Percentiles rank a stretch among this genome's conserved stretches.
phyloP scores from a whole-genome alignment of 1,140 invertebrate species.

The Hylyphantes graminicola region DNA sequence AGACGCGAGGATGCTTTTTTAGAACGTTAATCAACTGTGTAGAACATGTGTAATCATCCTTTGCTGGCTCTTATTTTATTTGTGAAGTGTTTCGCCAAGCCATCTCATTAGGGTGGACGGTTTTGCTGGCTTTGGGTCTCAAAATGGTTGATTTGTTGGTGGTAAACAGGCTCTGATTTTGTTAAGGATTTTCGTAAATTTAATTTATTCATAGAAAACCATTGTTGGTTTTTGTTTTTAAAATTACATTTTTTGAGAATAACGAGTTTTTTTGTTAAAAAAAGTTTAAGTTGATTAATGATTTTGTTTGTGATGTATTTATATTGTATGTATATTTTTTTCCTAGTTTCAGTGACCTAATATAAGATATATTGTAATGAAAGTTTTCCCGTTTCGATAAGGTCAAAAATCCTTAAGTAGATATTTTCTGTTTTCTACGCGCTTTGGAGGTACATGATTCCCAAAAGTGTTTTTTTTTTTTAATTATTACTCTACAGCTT shows the following conservation, averaged over 20 bases:
- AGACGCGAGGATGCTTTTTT: constrained; percentile 20
- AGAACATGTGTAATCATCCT: constrained; percentile 45
- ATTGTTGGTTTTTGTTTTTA: background rate
- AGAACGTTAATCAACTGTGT: constrained; percentile 36
- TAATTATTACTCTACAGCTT: too few relatives aligned
- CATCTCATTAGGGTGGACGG: constrained; percentile 35
- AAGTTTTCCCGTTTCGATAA: too few relatives aligned
- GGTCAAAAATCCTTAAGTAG: too few relatives aligned
- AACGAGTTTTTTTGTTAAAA: background rate
- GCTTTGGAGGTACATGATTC: too few relatives aligned
- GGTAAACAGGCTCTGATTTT: constrained; percentile 34
- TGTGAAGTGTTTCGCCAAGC: constrained; percentile 9
- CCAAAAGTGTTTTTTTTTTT: too few relatives aligned
- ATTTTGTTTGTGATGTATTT: background rate
- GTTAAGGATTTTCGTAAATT: background rate
- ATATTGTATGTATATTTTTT: too few relatives aligned
- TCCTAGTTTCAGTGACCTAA: too few relatives aligned
- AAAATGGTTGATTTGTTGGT: constrained; percentile 10
- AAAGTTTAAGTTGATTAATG: background rate
- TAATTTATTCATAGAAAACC: background rate
- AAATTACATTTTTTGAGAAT: background rate
- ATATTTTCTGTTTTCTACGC: too few relatives aligned
- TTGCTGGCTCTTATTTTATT: constrained; percentile 24
- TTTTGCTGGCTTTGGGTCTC: constrained; percentile 7
- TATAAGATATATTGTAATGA: too few relatives aligned